Base-by-base conservation (phyloP, 2,888 invertebrate genomes). In the Pelosia muscerda region DNA sequence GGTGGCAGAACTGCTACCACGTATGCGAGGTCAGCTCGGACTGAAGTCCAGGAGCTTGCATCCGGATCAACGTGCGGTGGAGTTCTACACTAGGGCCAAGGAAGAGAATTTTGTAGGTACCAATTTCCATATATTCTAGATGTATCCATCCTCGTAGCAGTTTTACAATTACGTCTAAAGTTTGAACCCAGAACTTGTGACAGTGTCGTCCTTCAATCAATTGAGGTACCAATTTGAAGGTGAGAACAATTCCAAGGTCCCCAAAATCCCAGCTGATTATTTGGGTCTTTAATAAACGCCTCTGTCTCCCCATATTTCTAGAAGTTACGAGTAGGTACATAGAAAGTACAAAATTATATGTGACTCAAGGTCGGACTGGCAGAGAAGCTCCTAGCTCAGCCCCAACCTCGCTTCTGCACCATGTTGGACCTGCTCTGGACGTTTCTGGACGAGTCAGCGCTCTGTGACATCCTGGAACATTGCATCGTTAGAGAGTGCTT, bases 391-490 rank as follows among this genome's bases (percentile, higher is more conserved):
- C 71, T 90, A 31, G 13, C 81, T 0, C 92, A 92, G 71, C 91
- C 92, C 0, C 91, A 92, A 15, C 84, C 86, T 0, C 85, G 88
- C 0, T 77, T 95, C 0, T 92, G 92, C 59, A 86, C 82, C 0
- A 73, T 94, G 63, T 84, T 97, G 64, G 96, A 97, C 83, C 84
- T 96, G 28, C 88, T 97, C 59, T 97, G 97, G 97, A 95, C 96
- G 0, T 96, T 97, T 71, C 88, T 97, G 56, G 97, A 97, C 84
- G 96, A 96, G 66, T 93, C 95, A 25, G 96, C 97, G 57, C 89
- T 97, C 13, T 96, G 96, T 74, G 93, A 94, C 25, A 96, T 96
- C 53, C 86, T 97, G 61, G 97, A 97, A 81, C 95, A 95, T 75
- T 94, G 96, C 67, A 91, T 96, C n/a, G 93, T 96, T 0, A 93